phyloP scores from a whole-genome alignment of 2,888 invertebrate genomes.

The Thera britannica region DNA sequence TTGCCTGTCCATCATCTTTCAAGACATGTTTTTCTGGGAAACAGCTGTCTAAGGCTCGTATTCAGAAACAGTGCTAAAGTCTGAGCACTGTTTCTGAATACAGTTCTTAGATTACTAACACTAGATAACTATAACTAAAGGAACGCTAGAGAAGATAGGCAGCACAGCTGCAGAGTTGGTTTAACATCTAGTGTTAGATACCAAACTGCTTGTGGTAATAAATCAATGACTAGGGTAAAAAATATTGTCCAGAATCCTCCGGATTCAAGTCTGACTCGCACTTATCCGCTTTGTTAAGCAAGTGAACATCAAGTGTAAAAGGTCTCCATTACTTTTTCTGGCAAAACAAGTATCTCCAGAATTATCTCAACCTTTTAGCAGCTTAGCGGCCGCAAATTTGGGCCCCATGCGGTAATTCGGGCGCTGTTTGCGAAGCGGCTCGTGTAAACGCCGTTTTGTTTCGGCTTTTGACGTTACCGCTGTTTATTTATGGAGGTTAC shows the following conservation, averaged over 20 bases:
- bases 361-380: constrained; percentile 38
- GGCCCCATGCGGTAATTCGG: constrained; percentile 18
- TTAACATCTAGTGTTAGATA: too few relatives aligned
- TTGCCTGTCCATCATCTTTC: too few relatives aligned
- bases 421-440: constrained; percentile 21
- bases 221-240: background rate
- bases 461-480: constrained; percentile 15
- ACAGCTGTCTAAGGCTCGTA: too few relatives aligned
- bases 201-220: too few relatives aligned
- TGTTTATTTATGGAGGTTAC: constrained; percentile 19
- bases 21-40: too few relatives aligned
- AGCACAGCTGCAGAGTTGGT: too few relatives aligned
- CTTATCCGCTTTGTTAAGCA: background rate
- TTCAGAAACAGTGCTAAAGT: too few relatives aligned
- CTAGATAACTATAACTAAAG: too few relatives aligned
- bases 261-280: background rate
- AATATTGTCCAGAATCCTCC: background rate
- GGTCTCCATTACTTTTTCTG: constrained; percentile 36
- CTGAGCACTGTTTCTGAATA: too few relatives aligned
- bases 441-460: constrained; percentile 23
- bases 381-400: constrained; percentile 24
- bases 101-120: too few relatives aligned
- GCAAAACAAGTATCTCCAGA: constrained; percentile 35
- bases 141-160: too few relatives aligned
- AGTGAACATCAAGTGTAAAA: background rate